Evolutionary conservation across 2,113 vertebrate species (phyloP).

Genomic region (Lamprotornis superbus): DNA sequence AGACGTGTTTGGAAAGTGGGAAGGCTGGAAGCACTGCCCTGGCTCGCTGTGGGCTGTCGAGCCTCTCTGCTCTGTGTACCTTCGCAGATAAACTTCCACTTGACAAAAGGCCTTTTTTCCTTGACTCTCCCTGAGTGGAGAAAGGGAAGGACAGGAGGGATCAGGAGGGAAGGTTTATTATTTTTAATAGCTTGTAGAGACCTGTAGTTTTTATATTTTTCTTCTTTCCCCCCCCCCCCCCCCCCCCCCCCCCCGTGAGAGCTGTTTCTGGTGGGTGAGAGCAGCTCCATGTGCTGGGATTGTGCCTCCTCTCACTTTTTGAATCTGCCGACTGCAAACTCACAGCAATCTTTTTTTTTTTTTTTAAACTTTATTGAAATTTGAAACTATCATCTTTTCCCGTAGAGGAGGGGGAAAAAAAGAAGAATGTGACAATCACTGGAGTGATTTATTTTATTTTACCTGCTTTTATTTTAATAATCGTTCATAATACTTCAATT

Average conservation of each 20-base stretch:
- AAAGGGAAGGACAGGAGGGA: constrained; percentile 5
- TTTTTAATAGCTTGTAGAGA: constrained; percentile 12
- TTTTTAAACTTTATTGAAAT: constrained; percentile 49
- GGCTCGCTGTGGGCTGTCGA: constrained; percentile 27
- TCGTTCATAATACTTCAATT: not conserved
- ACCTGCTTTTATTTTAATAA: constrained; percentile 45
- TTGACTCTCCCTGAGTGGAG: not conserved
- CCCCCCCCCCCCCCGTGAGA: accelerated
- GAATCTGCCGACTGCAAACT: constrained; percentile 59
- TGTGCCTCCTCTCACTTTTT: constrained; percentile 49
- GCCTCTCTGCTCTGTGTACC: constrained; percentile 8
- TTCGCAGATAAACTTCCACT: constrained; percentile 65
- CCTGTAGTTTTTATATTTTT: not conserved
- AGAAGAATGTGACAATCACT: constrained; percentile 30
- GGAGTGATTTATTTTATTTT: constrained; percentile 65
- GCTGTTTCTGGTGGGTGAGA: constrained; percentile 26
- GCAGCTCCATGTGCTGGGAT: constrained; percentile 47
- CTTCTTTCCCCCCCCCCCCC: accelerated
- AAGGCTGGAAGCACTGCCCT: constrained; percentile 40
- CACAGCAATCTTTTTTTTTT: not conserved
- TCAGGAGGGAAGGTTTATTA: not conserved
- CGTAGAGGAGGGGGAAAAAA: not conserved
- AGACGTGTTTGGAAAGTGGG: constrained; percentile 54
- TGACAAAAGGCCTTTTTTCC: constrained; percentile 46
- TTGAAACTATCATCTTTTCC: constrained; percentile 39